phyloP scores from a whole-genome alignment of 2,797 vertebrate species.

The Aratinga solstitialis region DNA sequence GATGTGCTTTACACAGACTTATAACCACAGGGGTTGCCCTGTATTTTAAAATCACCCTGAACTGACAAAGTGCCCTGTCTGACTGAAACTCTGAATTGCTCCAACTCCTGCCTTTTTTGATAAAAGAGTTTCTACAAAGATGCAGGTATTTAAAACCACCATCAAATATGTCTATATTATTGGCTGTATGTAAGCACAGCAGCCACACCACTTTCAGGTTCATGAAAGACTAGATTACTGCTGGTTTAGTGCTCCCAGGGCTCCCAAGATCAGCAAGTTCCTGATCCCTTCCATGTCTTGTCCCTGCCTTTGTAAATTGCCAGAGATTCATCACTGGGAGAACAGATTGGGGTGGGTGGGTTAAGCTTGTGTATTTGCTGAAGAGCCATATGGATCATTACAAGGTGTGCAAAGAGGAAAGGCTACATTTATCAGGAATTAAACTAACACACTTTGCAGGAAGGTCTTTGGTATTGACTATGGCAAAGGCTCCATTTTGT shows the following conservation, averaged over 20 bases:
- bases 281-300: neutral
- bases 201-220: neutral
- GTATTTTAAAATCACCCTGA: neutral
- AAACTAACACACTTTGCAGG: neutral
- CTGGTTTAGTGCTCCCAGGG: neutral
- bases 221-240: neutral
- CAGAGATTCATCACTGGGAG: neutral
- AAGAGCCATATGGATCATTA: neutral
- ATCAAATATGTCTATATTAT: neutral
- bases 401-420: neutral
- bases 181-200: neutral
- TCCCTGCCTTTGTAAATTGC: neutral
- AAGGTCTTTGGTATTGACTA: neutral
- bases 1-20: neutral
- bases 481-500: neutral
- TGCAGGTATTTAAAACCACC: neutral
- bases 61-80: neutral
- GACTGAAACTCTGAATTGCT: neutral
- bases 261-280: neutral
- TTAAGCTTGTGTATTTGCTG: neutral
- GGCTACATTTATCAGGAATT: neutral
- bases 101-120: neutral
- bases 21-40: neutral
- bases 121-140: neutral
- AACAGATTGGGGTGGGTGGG: neutral